Evolutionary conservation across 1,140 invertebrate genomes (phyloP), one percentile per base, ranked within the genome.

Genomic region (Microplitis demolitor): DNA sequence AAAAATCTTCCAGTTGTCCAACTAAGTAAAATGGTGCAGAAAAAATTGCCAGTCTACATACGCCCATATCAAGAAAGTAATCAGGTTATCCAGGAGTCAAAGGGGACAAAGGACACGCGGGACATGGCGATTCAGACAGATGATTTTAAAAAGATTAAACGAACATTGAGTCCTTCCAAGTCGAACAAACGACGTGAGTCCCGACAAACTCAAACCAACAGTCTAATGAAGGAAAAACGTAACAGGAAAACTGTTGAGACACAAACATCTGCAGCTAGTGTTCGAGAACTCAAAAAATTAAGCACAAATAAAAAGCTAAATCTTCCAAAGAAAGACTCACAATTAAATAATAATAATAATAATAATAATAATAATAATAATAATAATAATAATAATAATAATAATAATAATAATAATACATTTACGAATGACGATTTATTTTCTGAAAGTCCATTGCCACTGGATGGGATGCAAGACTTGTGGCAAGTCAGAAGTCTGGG

Each of bases 141-240:
- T 4, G 82, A 85, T 14, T 75, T 71, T 33, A 85, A 81, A 24
- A 80, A 76, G 53, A 72, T 66, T 1, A 81, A 75, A 70, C 81
- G 69, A 76, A 68, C 74, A 53, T 62, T 71, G 3, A 84, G 69
- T 72, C 75, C 71, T 11, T 78, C 72, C 2, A 79, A 83, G 45
- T 24, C 66, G n/a, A 76, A 66, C 4, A 84, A 82, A 56, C 81
- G 78, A 64, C 83, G 82, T 66, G 79, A 81, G 73, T 85, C 87
- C 4, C 84, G 82, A 63, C 83, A 90, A 72, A 89, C 89, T 0
- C 89, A 89, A 75, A 90, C 89, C 6, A 82, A 75, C 73, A 69
- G 71, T 9, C 66, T 77, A 13, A 76, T 77, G 39, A 85, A 80
- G 67, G 78, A 81, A 24, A 87, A 80, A 64, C 66, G 73, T 4